Evolutionary conservation across 1,140 invertebrate genomes (phyloP).

Genomic region (Drosophila chauvacae): DNA sequence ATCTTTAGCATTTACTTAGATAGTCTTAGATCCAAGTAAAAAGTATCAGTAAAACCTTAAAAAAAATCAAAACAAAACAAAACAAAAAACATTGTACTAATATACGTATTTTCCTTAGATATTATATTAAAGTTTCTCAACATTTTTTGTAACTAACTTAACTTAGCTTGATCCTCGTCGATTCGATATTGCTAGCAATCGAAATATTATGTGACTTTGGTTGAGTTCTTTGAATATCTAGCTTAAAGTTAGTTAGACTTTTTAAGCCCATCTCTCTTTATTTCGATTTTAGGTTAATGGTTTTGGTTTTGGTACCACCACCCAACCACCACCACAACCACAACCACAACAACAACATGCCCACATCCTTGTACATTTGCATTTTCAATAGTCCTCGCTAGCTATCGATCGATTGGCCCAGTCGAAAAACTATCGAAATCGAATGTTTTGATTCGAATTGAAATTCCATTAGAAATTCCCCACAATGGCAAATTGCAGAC

Average conservation of each 20-base stretch:
- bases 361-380: constrained; percentile 55
- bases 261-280: constrained; percentile 21
- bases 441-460: neutral
- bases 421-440: constrained; percentile 4
- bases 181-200: constrained; percentile 49
- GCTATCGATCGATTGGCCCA: constrained; percentile 37
- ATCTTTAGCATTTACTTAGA: constrained; percentile 48
- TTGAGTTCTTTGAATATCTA: constrained; percentile 46
- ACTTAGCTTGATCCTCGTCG: constrained; percentile 43
- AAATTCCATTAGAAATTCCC: constrained; percentile 22
- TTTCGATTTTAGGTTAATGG: constrained; percentile 42
- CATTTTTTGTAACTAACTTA: constrained; percentile 35
- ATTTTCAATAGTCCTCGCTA: constrained; percentile 34
- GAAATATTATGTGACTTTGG: constrained; percentile 34
- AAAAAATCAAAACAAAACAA: constrained; percentile 3
- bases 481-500: constrained; percentile 49
- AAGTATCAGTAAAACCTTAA: constrained; percentile 15
- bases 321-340: constrained; percentile 2
- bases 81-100: constrained; percentile 26
- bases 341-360: constrained; percentile 17
- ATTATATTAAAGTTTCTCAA: constrained; percentile 48
- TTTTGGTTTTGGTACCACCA: constrained; percentile 30
- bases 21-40: constrained; percentile 46
- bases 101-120: constrained; percentile 45
- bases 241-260: constrained; percentile 39